phyloP scores from a whole-genome alignment of 2,113 vertebrate species.

The Oenanthe melanoleuca region DNA sequence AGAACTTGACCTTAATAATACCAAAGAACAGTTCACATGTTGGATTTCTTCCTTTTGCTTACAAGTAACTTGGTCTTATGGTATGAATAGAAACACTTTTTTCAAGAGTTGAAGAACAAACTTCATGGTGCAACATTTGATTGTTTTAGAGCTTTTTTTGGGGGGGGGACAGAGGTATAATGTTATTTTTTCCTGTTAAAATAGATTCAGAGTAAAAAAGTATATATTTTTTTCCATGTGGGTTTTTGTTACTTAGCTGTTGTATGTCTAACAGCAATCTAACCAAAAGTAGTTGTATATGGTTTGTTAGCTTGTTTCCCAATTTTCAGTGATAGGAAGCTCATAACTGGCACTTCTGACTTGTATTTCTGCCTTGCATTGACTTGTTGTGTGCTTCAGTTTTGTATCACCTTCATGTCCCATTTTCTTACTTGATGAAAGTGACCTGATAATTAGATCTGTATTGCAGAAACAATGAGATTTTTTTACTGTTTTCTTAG shows the following conservation, averaged over 20 bases:
- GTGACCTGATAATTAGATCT: neutral
- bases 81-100: neutral
- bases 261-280: neutral
- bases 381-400: neutral
- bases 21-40: neutral
- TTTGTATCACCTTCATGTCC: neutral
- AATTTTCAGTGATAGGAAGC: neutral
- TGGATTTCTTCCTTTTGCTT: neutral
- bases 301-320: neutral
- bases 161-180: accelerated
- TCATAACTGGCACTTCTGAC: neutral
- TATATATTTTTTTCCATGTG: neutral
- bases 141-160: too few relatives aligned
- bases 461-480: neutral
- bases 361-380: neutral
- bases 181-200: neutral
- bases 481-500: neutral
- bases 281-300: neutral
- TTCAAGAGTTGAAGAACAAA: neutral
- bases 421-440: neutral
- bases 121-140: accelerated
- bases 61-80: neutral
- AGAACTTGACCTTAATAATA: neutral
- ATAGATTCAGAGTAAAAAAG: neutral
- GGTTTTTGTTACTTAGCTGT: neutral